Base-by-base conservation (phyloP, 2,113 vertebrate genomes). In the Anguilla japonica region DNA sequence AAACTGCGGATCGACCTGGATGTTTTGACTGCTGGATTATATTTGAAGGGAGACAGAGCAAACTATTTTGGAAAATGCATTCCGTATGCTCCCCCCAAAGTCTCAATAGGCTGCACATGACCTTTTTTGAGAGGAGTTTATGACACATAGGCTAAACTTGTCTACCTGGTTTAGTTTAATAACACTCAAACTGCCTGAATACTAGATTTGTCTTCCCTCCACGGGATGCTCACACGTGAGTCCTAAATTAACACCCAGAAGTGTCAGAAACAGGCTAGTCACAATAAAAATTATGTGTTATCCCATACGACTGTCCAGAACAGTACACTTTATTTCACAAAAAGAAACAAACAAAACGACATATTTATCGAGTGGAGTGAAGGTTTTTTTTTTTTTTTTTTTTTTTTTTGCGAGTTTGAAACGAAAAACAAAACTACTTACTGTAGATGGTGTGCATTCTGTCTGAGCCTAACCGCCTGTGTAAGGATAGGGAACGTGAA, bases 391-490 rank as follows among this genome's bases (percentile, higher is more conserved):
- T 34, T 6, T 29, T 34, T 75, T 2, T 34, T 29, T n/a, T n/a
- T n/a, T 34, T 6, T 29, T 34, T 75, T 2, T 34, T 29, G 26
- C 13, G 5, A 75, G 71, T 29, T 75, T 75, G 71, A 75, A 75
- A 34, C 26, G 26, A 34, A 75, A 75, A 75, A 34, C 2, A 75
- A 75, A 34, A 34, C 0, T 14, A 75, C 71, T 75, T 75, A 75
- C 71, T 75, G 71, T 75, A 13, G 71, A 75, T n/a, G n/a, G n/a
- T 75, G n/a, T 75, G 11, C 71, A 75, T 75, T 75, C 71, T 75
- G 26, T 22, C n/a, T 75, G n/a, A 34, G 26, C 26, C 71, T 75
- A 34, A 34, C 1, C n/a, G 26, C 13, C 71, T 75, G n/a, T 34
- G n/a, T 75, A n/a, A 26, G 2, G 71, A 13, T 75, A 34, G n/a